Conservation (phyloP, 2,113 vertebrate genomes). For the Coracopsis vasa region DNA sequence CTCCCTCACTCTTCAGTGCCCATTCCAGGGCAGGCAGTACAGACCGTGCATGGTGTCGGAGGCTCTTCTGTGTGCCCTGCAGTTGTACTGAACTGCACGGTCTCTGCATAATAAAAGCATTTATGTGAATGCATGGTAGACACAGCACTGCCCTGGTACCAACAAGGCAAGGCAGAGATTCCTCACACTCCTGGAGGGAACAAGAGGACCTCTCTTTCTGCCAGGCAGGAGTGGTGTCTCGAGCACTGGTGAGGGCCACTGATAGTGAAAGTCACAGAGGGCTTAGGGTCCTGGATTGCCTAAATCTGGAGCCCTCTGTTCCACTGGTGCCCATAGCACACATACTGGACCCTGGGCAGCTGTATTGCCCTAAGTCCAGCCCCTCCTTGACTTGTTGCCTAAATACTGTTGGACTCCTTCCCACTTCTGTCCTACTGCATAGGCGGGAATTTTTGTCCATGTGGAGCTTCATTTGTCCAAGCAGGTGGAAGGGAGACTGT, state of each 20-base stretch:
- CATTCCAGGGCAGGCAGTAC: background rate
- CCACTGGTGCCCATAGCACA: background rate
- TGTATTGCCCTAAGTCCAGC: background rate
- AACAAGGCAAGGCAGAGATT: background rate
- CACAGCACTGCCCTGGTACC: background rate
- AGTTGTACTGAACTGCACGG: background rate
- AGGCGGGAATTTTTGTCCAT: fast-evolving
- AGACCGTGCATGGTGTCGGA: background rate
- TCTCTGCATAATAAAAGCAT: background rate
- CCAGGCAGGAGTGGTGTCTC: background rate
- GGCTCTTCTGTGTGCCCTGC: background rate
- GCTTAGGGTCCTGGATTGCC: background rate
- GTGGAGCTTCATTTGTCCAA: background rate
- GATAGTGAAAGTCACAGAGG: background rate
- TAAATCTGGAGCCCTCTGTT: background rate
- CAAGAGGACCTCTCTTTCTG: background rate
- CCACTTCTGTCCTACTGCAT: background rate
- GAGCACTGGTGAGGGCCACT: fast-evolving
- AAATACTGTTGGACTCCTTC: background rate
- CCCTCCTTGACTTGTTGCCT: background rate
- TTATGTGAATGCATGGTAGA: background rate
- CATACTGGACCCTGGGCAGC: background rate
- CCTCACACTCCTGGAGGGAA: background rate
- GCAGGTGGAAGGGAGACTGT: background rate
- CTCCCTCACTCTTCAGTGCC: background rate